A percentile compares a stretch with the other conserved stretches of the same genome.
phyloP scores from a whole-genome alignment of 1,140 invertebrate species.

The Sitophilus oryzae region DNA sequence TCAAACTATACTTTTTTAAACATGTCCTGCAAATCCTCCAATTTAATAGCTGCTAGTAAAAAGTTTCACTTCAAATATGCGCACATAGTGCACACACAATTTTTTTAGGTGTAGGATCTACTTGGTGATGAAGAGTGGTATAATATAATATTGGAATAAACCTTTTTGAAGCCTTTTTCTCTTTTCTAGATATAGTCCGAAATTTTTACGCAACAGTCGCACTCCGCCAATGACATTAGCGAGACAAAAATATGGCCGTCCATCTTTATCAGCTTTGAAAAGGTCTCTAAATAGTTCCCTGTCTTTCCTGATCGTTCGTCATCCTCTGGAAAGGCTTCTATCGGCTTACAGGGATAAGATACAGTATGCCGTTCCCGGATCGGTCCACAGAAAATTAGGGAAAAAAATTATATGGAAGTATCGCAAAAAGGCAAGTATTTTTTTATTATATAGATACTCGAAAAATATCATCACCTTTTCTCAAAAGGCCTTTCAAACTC shows the following conservation, averaged over 20 bases:
- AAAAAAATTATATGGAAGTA: constrained; percentile 69
- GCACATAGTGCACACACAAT: no score
- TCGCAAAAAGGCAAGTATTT: constrained; percentile 48
- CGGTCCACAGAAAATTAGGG: constrained; percentile 72
- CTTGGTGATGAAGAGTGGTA: no score
- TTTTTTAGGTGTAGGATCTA: no score
- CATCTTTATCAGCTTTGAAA: constrained; percentile 58
- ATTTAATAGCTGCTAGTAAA: no score
- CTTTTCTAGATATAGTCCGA: constrained; percentile 56
- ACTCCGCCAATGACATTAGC: constrained; percentile 70
- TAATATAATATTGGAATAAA: no score
- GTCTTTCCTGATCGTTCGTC: constrained; percentile 80
- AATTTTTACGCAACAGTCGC: constrained; percentile 68
- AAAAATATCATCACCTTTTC: no score
- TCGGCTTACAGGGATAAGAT: constrained; percentile 88
- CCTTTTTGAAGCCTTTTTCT: background rate
- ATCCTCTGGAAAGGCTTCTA: constrained; percentile 82
- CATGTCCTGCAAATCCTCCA: no score
- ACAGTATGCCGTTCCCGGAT: constrained; percentile 71
- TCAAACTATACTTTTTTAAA: no score
- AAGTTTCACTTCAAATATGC: no score
- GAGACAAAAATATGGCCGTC: constrained; percentile 69
- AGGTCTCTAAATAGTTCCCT: constrained; percentile 56
- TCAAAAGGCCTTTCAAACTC: no score
- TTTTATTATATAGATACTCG: no score